Base-by-base conservation (phyloP, 1,140 invertebrate genomes). In the Drosophila leontia region DNA sequence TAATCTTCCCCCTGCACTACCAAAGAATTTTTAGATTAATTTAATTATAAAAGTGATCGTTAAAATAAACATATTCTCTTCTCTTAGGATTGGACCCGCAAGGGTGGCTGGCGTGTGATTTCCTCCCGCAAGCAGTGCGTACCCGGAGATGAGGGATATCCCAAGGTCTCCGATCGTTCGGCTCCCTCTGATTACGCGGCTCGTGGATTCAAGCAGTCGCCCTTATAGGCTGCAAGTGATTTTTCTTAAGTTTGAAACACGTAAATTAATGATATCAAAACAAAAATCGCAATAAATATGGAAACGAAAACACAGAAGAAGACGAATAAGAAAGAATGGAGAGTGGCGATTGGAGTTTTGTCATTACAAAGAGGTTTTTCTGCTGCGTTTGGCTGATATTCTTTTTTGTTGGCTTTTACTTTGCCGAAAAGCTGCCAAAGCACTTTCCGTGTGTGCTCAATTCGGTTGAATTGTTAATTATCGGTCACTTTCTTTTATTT, bases 21-120 rank as follows among this genome's bases (percentile, higher is more conserved):
- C 19, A 19, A 19, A 19, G 19, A 19, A 19, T 19, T 19, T 19
- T 19, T 19, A 19, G 1, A 19, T 19, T 19, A 19, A 19, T 19
- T 19, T 19, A 19, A 19, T 19, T 19, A 19, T 19, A 19, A 19
- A 19, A 26, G 26, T 23, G 7, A 23, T 23, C 11, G 1, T 2
- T 23, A 26, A 51, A 19, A 1, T 13, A 3, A 23, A 7, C 19
- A 0, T 15, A 34, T 23, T 35, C 42, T 0, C 67, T 63, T n/a
- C 9, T 44, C 1, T 29, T 26, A 95, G 95, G 94, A 96, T 91
- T 97, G 97, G 97, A 95, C 94, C 6, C 94, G 94, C 51, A 94
- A 95, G 83, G 94, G 94, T 70, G 96, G 96, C 35, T 96, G 95
- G 95, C 94, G 94, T 93, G 92, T 96, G 1, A 79, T 93, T 17